Conservation (phyloP, 2,113 vertebrate species). For the Struthidea cinerea region DNA sequence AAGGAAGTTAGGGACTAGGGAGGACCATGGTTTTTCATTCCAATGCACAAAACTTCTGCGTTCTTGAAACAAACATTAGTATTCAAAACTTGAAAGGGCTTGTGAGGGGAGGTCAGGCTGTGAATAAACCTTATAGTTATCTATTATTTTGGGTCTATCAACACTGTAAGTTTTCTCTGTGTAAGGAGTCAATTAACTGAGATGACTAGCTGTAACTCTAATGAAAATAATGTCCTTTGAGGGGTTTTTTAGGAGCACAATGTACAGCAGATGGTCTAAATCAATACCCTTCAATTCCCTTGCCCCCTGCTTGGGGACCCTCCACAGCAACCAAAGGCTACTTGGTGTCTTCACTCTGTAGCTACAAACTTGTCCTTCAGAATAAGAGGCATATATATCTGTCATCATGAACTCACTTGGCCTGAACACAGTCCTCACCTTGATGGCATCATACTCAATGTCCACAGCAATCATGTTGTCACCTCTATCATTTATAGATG, state of each 20-base stretch:
- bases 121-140: background rate
- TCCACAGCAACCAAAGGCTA: background rate
- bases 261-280: background rate
- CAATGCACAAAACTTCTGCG: fast-evolving
- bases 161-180: background rate
- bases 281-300: background rate
- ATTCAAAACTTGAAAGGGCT: background rate
- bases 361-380: background rate
- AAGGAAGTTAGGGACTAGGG: fast-evolving
- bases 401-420: background rate
- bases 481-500: background rate
- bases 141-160: background rate
- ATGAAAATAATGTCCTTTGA: background rate
- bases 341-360: background rate
- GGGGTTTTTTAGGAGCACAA: background rate
- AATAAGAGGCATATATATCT: background rate
- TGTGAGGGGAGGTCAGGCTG: background rate
- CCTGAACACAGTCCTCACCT: background rate
- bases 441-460: background rate
- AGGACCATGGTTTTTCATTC: background rate
- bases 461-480: background rate
- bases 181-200: background rate
- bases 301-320: background rate
- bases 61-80: background rate
- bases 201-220: background rate